Evolutionary conservation across 2,113 vertebrate genomes (phyloP).

Genomic region (Columba livia): DNA sequence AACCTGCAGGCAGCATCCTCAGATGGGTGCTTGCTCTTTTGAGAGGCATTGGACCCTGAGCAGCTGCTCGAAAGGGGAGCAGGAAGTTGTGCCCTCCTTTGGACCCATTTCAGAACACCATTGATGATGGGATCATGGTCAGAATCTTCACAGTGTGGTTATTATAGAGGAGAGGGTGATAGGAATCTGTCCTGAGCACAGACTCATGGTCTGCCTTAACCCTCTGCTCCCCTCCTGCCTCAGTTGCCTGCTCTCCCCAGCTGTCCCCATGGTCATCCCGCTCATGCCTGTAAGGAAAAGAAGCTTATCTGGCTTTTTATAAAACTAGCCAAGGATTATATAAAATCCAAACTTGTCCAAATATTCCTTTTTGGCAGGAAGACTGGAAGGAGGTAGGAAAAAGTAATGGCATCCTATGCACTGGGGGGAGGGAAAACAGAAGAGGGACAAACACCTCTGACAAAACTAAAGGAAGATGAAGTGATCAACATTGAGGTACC

Average conservation of each 20-base stretch:
- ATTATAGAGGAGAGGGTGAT: rapidly evolving
- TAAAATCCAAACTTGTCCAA: neutral
- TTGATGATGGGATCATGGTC: neutral
- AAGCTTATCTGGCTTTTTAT: neutral
- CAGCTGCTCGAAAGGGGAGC: neutral
- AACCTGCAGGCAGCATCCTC: neutral
- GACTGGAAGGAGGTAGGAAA: neutral
- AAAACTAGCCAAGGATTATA: neutral
- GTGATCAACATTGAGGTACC: neutral
- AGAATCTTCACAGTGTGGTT: neutral
- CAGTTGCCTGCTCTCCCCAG: neutral
- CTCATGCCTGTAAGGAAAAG: neutral
- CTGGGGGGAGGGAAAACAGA: neutral
- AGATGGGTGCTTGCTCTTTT: neutral
- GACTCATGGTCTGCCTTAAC: neutral
- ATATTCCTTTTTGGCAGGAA: neutral
- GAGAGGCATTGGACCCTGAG: neutral
- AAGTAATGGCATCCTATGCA: neutral
- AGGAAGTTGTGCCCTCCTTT: neutral
- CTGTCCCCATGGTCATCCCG: neutral
- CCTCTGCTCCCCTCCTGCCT: neutral
- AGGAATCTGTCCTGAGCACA: neutral
- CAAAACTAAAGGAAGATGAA: neutral
- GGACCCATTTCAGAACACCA: neutral
- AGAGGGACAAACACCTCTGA: neutral